Evolutionary conservation across 2,113 vertebrate species (phyloP).

Genomic region (Leucoraja erinaceus): DNA sequence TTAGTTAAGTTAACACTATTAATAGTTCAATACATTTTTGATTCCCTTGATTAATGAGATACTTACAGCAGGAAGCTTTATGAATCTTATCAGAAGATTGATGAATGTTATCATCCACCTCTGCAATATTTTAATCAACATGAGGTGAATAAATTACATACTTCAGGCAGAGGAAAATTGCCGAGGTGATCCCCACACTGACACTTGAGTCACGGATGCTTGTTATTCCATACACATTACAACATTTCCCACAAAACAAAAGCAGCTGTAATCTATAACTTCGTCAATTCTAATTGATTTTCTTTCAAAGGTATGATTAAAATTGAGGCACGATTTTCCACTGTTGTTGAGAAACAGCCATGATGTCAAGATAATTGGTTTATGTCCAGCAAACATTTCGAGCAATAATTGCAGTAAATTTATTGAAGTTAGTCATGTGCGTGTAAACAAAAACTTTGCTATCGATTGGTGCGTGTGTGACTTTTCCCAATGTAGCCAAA

Average conservation of each 20-base stretch:
- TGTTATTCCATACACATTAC: neutral
- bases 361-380: neutral
- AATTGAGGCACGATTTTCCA: neutral
- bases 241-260: neutral
- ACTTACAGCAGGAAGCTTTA: neutral
- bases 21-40: neutral
- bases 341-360: neutral
- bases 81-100: neutral
- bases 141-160: neutral
- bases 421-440: neutral
- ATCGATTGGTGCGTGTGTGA: neutral
- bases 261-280: neutral
- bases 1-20: neutral
- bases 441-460: neutral
- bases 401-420: neutral
- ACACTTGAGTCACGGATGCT: neutral
- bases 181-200: neutral
- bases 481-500: neutral
- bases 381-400: neutral
- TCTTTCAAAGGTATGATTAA: neutral
- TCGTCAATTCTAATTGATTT: neutral
- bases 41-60: neutral
- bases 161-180: too few species aligned
- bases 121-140: neutral
- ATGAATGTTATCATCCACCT: neutral